A percentile compares a stretch with the other conserved stretches of the same genome.
phyloP scores from a whole-genome alignment of 2,113 vertebrate species.

The Anser cygnoides region DNA sequence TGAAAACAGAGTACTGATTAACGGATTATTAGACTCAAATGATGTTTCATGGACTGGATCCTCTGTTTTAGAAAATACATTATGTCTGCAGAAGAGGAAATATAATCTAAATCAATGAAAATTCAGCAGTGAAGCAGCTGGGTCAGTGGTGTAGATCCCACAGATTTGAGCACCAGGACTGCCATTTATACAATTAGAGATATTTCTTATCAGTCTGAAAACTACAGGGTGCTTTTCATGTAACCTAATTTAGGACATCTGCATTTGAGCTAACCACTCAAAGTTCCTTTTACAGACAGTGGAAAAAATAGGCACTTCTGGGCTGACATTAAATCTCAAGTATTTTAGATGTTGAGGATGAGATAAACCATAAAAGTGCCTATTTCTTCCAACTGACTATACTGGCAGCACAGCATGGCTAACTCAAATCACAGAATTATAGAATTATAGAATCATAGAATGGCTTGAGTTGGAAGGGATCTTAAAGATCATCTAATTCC shows the following conservation, averaged over 20 bases:
- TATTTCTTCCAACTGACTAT: background rate
- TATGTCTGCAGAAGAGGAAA: background rate
- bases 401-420: background rate
- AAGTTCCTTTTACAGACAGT: background rate
- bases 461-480: no score
- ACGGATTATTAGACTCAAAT: background rate
- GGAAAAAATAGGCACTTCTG: background rate
- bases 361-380: background rate
- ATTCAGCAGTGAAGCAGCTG: background rate
- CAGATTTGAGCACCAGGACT: background rate
- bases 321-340: background rate
- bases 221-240: background rate
- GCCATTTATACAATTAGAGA: background rate
- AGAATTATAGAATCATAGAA: no score
- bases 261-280: background rate
- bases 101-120: conserved; percentile 14
- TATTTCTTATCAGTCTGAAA: conserved; percentile 16
- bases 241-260: conserved; percentile 39
- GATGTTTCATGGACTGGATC: background rate
- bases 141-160: background rate
- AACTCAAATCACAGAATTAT: background rate
- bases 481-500: no score
- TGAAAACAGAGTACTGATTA: conserved; percentile 6
- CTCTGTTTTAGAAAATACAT: background rate
- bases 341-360: background rate